phyloP scores from a whole-genome alignment of 2,888 invertebrate species.

The Mimumesa dahlbomi region DNA sequence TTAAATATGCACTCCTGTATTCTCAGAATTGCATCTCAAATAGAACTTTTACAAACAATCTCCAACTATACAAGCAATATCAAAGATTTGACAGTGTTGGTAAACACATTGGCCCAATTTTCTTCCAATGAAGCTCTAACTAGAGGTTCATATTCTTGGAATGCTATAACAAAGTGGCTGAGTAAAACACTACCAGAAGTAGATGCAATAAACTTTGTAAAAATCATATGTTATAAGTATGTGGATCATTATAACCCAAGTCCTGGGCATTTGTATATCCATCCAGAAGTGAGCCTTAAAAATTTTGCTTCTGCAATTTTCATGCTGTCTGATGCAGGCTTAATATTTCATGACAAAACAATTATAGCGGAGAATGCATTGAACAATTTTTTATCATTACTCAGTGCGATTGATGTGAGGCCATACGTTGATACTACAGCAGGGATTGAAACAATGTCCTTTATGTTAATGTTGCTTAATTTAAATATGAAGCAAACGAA shows the following conservation, averaged over 20 bases:
- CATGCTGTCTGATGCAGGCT: constrained; percentile 64
- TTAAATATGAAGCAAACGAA: not conserved
- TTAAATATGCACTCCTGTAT: constrained; percentile 61
- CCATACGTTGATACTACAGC: constrained; percentile 65
- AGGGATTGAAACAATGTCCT: constrained; percentile 54
- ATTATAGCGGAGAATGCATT: constrained; percentile 51
- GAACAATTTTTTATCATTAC: constrained; percentile 51
- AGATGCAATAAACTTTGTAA: constrained; percentile 55
- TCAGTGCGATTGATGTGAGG: constrained; percentile 63
- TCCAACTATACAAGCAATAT: constrained; percentile 32
- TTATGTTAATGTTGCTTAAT: constrained; percentile 59
- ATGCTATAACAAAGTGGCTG: constrained; percentile 57
- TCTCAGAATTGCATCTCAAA: constrained; percentile 71
- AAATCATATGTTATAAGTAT: constrained; percentile 40
- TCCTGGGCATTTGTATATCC: constrained; percentile 26
- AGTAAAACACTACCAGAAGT: constrained; percentile 9
- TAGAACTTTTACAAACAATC: constrained; percentile 67
- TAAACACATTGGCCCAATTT: constrained; percentile 64
- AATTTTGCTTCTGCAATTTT: constrained; percentile 65
- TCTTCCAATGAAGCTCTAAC: constrained; percentile 57
- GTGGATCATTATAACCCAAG: too few relatives aligned
- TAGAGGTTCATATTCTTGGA: constrained; percentile 62
- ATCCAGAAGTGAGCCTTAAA: constrained; percentile 34
- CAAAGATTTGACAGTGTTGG: constrained; percentile 50
- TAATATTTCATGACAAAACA: constrained; percentile 50